Base-by-base conservation (phyloP, 2,797 vertebrate species). In the Chromis chromis region DNA sequence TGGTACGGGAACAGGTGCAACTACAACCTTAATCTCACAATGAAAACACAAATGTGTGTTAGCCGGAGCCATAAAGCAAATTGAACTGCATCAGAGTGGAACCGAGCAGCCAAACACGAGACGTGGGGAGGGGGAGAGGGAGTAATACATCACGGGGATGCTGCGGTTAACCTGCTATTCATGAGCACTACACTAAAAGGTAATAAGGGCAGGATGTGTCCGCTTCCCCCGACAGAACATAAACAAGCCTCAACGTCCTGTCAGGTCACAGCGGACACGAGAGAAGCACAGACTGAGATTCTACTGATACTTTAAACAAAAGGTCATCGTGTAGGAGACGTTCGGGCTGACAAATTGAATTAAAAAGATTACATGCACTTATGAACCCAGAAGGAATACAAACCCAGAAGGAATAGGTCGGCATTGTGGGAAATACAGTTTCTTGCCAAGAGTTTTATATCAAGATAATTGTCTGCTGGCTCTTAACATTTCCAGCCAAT, bases 21-120 rank as follows among this genome's bases (percentile, higher is more conserved):
- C 64, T 72, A 84, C 83, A 77, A 78, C 80, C 77, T 65, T 82
- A 86, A 89, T 83, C 74, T 82, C 79, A 24, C 62, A 55, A 55
- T 54, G 76, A 85, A 81, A 82, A 84, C 67, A 76, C 55, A 49
- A 82, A 58, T 13, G 82, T 9, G 52, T 59, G 78, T 76, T 73
- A 14, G 33, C 80, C 66, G 12, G 7, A 61, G 46, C 78, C 80
- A 83, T 86, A 82, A 84, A 86, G 81, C 63, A 78, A 88, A 91
- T 74, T 86, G 78, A 87, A 89, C 76, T 17, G 86, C 84, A 81
- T 84, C 81, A 80, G 46, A 81, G 65, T 58, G 67, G 76, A 85
- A 79, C 50, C 55, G 66, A 64, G 69, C 79, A 59, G 83, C 74
- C 74, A 64, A 36, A 53, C 27, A 27, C 17, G 40, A 81, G 58